These are phyloP conservation scores for Valencia hispanica DNA, from an alignment of 2,797 vertebrate species.

Conservation along the genomic window DNA sequence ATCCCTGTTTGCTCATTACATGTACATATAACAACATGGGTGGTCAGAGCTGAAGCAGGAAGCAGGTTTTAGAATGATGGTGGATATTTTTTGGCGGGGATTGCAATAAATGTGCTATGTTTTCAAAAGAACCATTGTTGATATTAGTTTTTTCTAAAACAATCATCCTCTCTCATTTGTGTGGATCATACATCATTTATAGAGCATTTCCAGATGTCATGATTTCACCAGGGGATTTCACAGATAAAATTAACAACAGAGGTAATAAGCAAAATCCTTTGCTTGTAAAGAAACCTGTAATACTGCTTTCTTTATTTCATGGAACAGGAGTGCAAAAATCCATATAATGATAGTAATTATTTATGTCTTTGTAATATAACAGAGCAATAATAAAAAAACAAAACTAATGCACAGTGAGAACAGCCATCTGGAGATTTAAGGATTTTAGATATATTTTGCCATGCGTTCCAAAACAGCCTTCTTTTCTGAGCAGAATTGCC, in stretches of 20 bases:
- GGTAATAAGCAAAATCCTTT: background rate
- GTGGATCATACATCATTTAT: background rate
- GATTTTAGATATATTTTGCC: background rate
- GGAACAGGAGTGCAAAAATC: background rate
- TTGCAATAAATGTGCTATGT: background rate
- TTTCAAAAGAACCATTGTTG: background rate
- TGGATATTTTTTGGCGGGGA: background rate
- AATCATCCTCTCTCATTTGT: background rate
- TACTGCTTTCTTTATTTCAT: conserved; percentile 2
- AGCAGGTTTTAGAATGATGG: background rate
- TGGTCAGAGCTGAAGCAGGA: conserved; percentile 2
- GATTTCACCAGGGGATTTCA: background rate
- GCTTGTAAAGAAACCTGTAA: background rate
- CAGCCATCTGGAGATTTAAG: background rate
- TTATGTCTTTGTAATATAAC: background rate
- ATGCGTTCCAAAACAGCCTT: background rate
- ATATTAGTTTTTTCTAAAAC: background rate
- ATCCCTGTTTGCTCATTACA: background rate
- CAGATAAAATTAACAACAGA: background rate
- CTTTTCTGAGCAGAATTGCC: conserved; percentile 8
- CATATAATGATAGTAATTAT: background rate
- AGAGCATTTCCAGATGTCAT: background rate
- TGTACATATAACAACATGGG: conserved; percentile 2
- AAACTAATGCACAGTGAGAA: background rate
- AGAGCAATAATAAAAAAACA: background rate